Base-by-base conservation (phyloP, 2,888 invertebrate species). In the Fragum sueziense region DNA sequence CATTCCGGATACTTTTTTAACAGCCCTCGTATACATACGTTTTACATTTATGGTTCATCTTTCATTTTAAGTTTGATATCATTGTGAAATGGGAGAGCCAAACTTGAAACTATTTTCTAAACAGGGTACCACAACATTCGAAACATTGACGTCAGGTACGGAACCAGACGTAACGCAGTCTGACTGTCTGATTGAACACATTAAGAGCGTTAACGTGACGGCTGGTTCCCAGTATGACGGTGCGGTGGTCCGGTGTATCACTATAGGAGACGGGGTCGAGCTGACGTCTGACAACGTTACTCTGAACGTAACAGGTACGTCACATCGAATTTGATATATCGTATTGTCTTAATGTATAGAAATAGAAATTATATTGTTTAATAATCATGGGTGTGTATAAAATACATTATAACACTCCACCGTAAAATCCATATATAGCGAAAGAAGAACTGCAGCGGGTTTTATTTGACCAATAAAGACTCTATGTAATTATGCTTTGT, bases 191-290 rank as follows among this genome's bases (percentile, higher is more conserved):
- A 41, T 65, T 17, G 27, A 65, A 25, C 65, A 65, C 34, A 25
- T 22, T 7, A 65, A 65, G 31, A 37, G 27, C 65, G 27, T 25
- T 1, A 65, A 37, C 11, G 27, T 65, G 17, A 65, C 65, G 6
- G 25, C 41, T 2, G 27, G 25, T 27, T 4, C 37, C 14, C 37
- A 11, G 22, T 65, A 65, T 41, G 29, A 65, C 27, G 41, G 65
- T 2, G 65, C 65, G 14, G 65, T 65, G 2, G 37, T 65, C n/a
- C 65, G 41, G 7, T 65, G 65, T 22, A 27, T 65, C n/a, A 27
- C 34, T 2, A 33, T 27, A 9, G 34, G 22, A n/a, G 41, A 65
- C 25, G 41, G 41, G 41, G 41, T 0, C 1, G n/a, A 2, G 2
- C 14, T 65, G 11, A 1, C 17, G 25, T 65, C 65, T 1, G 27